Base-by-base conservation (phyloP, 1,140 invertebrate species). In the Listronotus bonariensis region DNA sequence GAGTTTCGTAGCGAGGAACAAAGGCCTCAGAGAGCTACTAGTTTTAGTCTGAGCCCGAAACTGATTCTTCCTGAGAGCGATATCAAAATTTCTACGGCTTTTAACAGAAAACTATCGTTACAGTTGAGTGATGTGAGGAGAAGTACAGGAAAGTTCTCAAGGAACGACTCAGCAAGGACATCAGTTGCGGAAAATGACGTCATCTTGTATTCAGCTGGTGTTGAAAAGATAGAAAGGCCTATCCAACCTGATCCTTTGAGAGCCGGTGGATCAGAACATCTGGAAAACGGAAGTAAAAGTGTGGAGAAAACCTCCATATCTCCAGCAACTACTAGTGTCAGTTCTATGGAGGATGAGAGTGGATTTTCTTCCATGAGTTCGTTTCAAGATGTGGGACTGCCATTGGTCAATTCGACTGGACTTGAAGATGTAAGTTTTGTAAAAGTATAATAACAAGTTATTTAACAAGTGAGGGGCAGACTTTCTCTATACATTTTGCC, bases 361-460 rank as follows among this genome's bases (percentile, higher is more conserved):
- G 90, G 90, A 11, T 92, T 92, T 75, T 91, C 89, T 11, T 91
- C 89, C 3, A 88, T 92, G 80, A 90, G 86, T 75, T 91, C 89
- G 3, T 92, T 91, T 70, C 89, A 91, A 76, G 89, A 91, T 70
- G 84, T 90, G 17, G 88, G 89, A 2, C 77, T 90, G 61, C 88
- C 88, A 0, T 74, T 82, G 7, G 61, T 77, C 5, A 76, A 78
- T 60, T 79, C 80, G 10, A 80, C 78, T 0, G 58, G 75, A 43
- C 68, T 79, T 11, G 72, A 71, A 32, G 67, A 71, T 15, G 64
- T 72, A 54, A 42, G 42, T 40, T 15, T 46, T 46, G 12, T 26
- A 26, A 26, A 26, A 26, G 20, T n/a, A n/a, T n/a, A n/a, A n/a
- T n/a, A n/a, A n/a, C n/a, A n/a, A n/a, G n/a, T n/a, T n/a, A n/a